These are phyloP conservation scores for Callospermophilus lateralis DNA, from an alignment of 2,113 vertebrate genomes.

Conservation along the genomic window DNA sequence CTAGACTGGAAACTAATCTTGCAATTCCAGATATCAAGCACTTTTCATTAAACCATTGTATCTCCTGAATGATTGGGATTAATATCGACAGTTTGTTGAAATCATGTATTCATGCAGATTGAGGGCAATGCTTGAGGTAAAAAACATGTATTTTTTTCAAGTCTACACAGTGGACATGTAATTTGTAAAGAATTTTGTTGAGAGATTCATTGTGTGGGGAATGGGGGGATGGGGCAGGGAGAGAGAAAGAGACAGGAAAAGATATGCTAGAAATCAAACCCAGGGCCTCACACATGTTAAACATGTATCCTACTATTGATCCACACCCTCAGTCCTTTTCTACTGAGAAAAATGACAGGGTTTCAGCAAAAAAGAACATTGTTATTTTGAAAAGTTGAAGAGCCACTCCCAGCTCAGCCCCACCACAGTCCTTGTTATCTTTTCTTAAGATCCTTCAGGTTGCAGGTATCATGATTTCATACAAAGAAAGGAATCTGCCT, in stretches of 20 bases:
- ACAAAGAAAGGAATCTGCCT: background rate
- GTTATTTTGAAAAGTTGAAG: background rate
- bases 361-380: background rate
- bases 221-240: no score
- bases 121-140: background rate
- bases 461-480: background rate
- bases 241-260: no score
- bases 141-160: background rate
- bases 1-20: background rate
- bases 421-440: rapidly evolving
- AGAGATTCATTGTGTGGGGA: background rate
- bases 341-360: background rate
- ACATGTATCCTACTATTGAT: background rate
- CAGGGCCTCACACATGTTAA: background rate
- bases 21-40: background rate
- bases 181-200: conserved; percentile 37
- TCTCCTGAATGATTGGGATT: background rate
- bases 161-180: background rate
- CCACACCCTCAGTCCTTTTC: background rate
- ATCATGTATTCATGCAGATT: background rate
- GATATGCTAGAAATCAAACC: background rate
- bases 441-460: background rate
- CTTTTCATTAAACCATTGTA: background rate
- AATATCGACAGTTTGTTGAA: background rate
- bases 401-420: background rate